Conservation (phyloP, 2,113 vertebrate genomes). For the Seriola rivoliana region DNA sequence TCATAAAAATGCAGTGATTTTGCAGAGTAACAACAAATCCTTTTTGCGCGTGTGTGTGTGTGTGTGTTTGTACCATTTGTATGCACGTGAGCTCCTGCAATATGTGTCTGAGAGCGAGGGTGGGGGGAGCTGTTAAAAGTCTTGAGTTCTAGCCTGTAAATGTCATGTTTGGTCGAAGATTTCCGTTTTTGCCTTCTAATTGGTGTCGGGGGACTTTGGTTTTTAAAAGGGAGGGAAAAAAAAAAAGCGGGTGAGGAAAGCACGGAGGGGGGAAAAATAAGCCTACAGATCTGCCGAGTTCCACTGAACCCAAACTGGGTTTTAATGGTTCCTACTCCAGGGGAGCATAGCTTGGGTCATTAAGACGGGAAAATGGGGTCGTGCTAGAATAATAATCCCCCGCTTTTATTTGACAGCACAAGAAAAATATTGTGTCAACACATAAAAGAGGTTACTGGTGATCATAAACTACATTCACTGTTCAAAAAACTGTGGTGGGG, state of each 20-base stretch:
- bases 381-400: constrained; percentile 78
- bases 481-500: constrained; percentile 36
- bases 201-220: constrained; percentile 81
- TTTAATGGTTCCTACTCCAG: constrained; percentile 72
- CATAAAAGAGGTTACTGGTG: constrained; percentile 73
- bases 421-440: constrained; percentile 83
- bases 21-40: constrained; percentile 8
- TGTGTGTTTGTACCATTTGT: constrained; percentile 28
- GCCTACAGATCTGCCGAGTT: constrained; percentile 69
- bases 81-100: constrained; percentile 35
- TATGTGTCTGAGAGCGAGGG: constrained; percentile 36
- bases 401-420: constrained; percentile 82
- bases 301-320: constrained; percentile 74
- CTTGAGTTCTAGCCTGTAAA: constrained; percentile 79
- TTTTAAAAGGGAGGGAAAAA: constrained; percentile 67
- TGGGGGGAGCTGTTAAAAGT: constrained; percentile 62
- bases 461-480: constrained; percentile 74
- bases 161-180: constrained; percentile 83
- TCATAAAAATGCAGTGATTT: not conserved
- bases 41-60: not conserved
- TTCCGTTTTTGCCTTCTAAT: constrained; percentile 84
- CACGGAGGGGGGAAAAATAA: constrained; percentile 25
- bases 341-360: constrained; percentile 73
- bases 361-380: constrained; percentile 78
- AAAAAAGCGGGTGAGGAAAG: constrained; percentile 49